Evolutionary conservation across 2,113 vertebrate species (phyloP), one percentile per base, ranked within the genome.

Genomic region (Trichomycterus rosablanca): DNA sequence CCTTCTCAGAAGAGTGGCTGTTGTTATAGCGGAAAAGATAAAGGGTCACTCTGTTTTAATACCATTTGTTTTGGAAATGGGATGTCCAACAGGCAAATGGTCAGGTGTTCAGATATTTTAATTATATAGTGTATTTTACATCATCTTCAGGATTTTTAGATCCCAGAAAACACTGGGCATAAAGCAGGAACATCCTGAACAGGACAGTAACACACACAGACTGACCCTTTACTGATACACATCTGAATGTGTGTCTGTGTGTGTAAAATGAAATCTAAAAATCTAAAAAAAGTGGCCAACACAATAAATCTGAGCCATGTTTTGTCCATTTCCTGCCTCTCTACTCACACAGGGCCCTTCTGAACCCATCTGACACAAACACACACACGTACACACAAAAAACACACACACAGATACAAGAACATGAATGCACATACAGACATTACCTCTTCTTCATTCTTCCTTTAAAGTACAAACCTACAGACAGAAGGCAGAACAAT

Each of bases 231-330:
- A 30, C 7, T 30, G 15, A 40, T 40, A 40, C 34, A 40, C 12
- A 40, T 12, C 37, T 30, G 54, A 55, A 23, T 59, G 60, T 55
- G 28, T 35, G 35, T 43, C 15, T 55, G 51, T 28, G 10, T 57
- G 64, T 22, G 20, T 78, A 73, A 91, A 91, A 92, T 90, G 86
- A 90, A 86, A 89, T 91, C 81, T 87, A 84, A 92, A 91, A 87
- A n/a, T n/a, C n/a, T n/a, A n/a, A n/a, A 86, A 89, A 90, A 90
- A 89, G 86, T 81, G 85, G 84, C 46, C 83, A 86, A 86, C 85
- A 79, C 86, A 88, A 93, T 91, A 93, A 92, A 93, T 93, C 87
- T 85, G 83, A 85, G 86, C 89, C 91, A 92, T 92, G 90, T 93
- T n/a, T 91, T 89, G 88, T 88, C 87, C 83, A 84, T 90, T 93